Evolutionary conservation across 2,113 vertebrate genomes (phyloP).

Genomic region (Oryzias javanicus): DNA sequence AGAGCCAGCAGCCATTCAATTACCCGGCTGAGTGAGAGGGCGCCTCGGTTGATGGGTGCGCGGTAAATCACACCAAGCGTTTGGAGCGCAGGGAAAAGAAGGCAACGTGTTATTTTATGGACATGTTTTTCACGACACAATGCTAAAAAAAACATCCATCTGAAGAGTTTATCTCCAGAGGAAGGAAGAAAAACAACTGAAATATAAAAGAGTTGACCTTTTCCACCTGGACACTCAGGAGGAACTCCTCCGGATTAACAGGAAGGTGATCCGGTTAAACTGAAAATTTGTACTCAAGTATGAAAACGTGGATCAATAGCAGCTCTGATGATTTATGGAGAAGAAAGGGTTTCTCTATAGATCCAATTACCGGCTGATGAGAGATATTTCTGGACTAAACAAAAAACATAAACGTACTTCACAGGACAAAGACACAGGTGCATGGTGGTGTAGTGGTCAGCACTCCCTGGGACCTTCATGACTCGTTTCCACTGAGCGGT

Average conservation of each 20-base stretch:
- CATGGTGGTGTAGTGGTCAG: too few relatives aligned
- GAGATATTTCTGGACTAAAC: too few relatives aligned
- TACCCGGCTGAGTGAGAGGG: conserved; percentile 8
- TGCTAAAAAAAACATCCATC: neutral
- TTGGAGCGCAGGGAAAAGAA: neutral
- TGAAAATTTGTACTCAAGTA: neutral
- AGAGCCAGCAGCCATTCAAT: conserved; percentile 16
- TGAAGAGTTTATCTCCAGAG: conserved; percentile 9
- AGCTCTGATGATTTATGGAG: neutral
- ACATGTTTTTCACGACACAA: neutral
- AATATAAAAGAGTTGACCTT: neutral
- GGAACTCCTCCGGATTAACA: neutral
- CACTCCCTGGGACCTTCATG: too few relatives aligned
- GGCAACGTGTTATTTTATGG: neutral
- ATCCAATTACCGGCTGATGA: neutral
- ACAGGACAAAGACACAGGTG: too few relatives aligned
- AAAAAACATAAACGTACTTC: too few relatives aligned
- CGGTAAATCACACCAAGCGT: conserved; percentile 25
- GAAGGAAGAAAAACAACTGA: conserved; percentile 1
- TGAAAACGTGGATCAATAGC: neutral
- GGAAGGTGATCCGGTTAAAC: neutral
- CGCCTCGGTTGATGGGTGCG: conserved; percentile 1
- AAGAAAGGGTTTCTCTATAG: neutral
- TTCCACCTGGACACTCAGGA: neutral
- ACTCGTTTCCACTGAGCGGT: too few relatives aligned